These are phyloP conservation scores for Eremophila alpestris DNA, from an alignment of 2,797 vertebrate species.

Conservation along the genomic window DNA sequence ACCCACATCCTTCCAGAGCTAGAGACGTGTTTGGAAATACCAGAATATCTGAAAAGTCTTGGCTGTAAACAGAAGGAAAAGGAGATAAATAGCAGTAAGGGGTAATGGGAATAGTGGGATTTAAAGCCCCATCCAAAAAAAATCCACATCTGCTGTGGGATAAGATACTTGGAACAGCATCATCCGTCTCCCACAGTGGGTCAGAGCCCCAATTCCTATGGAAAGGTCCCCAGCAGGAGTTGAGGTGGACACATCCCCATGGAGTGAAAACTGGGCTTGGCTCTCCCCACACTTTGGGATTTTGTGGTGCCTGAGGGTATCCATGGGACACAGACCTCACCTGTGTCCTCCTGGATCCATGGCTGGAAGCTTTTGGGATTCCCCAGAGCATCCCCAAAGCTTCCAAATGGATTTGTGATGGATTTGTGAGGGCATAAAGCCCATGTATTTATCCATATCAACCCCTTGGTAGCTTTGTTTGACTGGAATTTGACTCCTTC, in stretches of 20 bases:
- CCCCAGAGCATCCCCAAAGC: not conserved
- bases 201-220: not conserved
- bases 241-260: not conserved
- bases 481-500: not conserved
- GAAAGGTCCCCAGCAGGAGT: not conserved
- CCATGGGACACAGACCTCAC: not conserved
- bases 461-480: not conserved
- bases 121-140: not conserved
- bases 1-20: not conserved
- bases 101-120: not conserved
- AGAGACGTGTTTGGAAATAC: not conserved
- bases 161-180: not conserved
- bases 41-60: not conserved
- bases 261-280: not conserved
- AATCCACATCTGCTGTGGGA: not conserved
- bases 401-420: not conserved
- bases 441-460: not conserved
- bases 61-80: not conserved
- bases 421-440: rapidly evolving
- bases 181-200: not conserved
- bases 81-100: not conserved
- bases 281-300: not conserved
- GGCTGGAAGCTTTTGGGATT: not conserved
- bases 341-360: not conserved
- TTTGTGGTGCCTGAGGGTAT: not conserved